Evolutionary conservation across 2,797 vertebrate species (phyloP).

Genomic region (Champsocephalus esox): DNA sequence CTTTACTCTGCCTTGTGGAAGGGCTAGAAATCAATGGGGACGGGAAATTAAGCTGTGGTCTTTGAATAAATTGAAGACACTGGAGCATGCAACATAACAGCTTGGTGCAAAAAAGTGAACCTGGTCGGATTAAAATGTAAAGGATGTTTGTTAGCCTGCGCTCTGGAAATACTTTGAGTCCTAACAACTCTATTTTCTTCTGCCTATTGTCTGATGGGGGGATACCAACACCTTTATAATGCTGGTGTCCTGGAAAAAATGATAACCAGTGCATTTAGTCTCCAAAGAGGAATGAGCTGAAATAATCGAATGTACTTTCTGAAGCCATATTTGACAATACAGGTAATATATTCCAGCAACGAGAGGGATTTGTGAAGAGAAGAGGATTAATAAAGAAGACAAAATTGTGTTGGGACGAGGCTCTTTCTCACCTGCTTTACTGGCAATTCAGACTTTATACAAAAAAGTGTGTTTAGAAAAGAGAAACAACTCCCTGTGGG

Average conservation of each 20-base stretch:
- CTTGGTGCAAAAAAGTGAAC: constrained; percentile 50
- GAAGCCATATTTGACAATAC: constrained; percentile 31
- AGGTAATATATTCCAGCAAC: constrained; percentile 26
- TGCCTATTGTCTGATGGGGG: constrained; percentile 32
- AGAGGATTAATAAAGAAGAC: constrained; percentile 27
- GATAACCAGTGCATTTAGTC: constrained; percentile 39
- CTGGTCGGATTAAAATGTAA: constrained; percentile 63
- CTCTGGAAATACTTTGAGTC: constrained; percentile 39
- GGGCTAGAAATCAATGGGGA: constrained; percentile 75
- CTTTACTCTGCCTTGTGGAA: constrained; percentile 67
- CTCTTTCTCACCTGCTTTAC: constrained; percentile 34
- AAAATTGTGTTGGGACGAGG: constrained; percentile 17
- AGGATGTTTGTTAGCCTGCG: constrained; percentile 45
- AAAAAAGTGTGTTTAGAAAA: constrained; percentile 25
- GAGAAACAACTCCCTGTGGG: constrained; percentile 24
- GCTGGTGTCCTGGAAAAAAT: constrained; percentile 53
- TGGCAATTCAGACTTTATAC: constrained; percentile 19
- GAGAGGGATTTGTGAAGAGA: constrained; percentile 10
- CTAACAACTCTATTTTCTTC: constrained; percentile 34
- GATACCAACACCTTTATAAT: constrained; percentile 42
- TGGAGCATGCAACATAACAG: constrained; percentile 49
- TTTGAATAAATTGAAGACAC: constrained; percentile 77
- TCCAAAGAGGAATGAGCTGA: constrained; percentile 29
- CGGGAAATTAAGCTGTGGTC: constrained; percentile 77
- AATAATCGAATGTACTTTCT: constrained; percentile 31